Percentiles rank a stretch among this genome's conserved stretches.
These are phyloP conservation scores for Coleophora deauratella DNA, from an alignment of 2,888 invertebrate species.

Conservation along the genomic window DNA sequence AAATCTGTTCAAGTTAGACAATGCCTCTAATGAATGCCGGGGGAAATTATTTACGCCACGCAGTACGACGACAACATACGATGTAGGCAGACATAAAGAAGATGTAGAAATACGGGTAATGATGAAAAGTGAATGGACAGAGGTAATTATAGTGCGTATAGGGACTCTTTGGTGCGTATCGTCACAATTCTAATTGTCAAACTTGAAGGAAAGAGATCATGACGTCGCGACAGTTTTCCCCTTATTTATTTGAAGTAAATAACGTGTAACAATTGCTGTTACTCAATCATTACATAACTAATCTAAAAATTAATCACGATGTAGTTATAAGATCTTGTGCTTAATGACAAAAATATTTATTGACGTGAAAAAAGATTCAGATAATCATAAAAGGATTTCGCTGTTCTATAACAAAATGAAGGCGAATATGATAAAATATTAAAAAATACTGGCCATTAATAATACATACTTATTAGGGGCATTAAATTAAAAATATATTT, in stretches of 20 bases:
- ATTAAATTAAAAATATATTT: no score
- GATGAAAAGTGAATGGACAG: constrained; percentile 68
- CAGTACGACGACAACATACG: constrained; percentile 43
- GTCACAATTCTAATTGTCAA: constrained; percentile 53
- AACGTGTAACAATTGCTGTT: background rate
- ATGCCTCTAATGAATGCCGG: constrained; percentile 59
- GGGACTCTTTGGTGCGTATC: constrained; percentile 59
- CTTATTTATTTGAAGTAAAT: background rate
- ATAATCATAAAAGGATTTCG: no score
- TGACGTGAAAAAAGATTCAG: no score
- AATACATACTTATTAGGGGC: no score
- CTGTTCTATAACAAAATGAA: no score
- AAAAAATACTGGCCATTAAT: no score
- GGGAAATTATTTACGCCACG: constrained; percentile 70
- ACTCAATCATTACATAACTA: no score
- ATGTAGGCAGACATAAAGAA: constrained; percentile 53
- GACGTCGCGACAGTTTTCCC: constrained; percentile 23
- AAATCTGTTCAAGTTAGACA: constrained; percentile 51
- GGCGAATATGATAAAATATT: no score
- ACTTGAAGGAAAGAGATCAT: constrained; percentile 29
- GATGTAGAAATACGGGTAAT: constrained; percentile 63
- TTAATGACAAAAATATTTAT: no score
- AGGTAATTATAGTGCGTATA: constrained; percentile 57
- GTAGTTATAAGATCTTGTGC: no score
- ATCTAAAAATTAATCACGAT: no score